Evolutionary conservation across 2,113 vertebrate genomes (phyloP).

Genomic region (Coracopsis vasa): DNA sequence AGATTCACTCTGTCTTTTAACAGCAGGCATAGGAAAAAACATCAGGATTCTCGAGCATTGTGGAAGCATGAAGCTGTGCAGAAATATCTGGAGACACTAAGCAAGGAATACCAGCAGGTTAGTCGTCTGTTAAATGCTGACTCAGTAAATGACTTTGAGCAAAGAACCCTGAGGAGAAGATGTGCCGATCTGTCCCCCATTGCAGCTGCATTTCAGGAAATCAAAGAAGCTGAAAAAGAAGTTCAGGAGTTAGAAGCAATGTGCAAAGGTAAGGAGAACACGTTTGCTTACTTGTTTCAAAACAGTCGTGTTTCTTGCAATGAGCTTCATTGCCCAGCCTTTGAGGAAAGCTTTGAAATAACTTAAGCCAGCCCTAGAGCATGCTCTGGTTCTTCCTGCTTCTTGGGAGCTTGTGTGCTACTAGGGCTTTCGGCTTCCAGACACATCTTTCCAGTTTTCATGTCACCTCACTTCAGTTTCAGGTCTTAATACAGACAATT

Average conservation of each 20-base stretch:
- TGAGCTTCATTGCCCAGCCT: not conserved
- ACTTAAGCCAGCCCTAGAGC: not conserved
- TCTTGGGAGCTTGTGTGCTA: rapidly evolving
- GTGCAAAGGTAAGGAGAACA: conserved; percentile 73
- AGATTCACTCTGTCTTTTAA: not conserved
- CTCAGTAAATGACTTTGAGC: conserved; percentile 59
- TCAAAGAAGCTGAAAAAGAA: conserved; percentile 72
- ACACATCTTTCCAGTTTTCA: not conserved
- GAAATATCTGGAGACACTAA: conserved; percentile 72
- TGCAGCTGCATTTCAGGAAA: conserved; percentile 60
- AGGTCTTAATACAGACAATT: not conserved
- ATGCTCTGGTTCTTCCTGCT: not conserved
- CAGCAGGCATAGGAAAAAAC: conserved; percentile 33
- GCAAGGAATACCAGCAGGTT: conserved; percentile 68
- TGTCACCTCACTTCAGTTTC: not conserved
- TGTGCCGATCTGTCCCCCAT: conserved; percentile 68
- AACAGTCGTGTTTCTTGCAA: not conserved
- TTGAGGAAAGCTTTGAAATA: not conserved
- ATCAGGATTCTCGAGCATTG: conserved; percentile 49
- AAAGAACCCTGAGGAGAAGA: conserved; percentile 58
- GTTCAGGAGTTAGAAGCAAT: conserved; percentile 75
- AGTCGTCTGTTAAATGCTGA: conserved; percentile 33
- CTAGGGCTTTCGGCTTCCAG: not conserved
- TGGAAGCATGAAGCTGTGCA: conserved; percentile 72
- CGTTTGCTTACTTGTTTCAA: not conserved